Evolutionary conservation across 2,888 invertebrate species (phyloP).

Genomic region (Drosophila kanekoi): DNA sequence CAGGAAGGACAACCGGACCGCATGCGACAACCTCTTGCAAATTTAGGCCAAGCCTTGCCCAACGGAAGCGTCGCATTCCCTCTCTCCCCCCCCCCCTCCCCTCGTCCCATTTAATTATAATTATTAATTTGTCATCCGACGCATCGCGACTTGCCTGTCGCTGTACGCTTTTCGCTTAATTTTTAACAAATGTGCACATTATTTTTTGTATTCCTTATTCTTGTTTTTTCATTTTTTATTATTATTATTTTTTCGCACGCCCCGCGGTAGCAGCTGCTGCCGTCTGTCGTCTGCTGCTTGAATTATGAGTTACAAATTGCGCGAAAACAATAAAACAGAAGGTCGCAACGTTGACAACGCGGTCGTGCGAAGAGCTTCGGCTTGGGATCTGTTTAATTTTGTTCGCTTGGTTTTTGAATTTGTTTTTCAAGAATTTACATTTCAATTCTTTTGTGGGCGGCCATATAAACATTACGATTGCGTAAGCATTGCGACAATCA

Average conservation of each 20-base stretch:
- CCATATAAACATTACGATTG: constrained; percentile 43
- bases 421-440: constrained; percentile 12
- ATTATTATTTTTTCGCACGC: constrained; percentile 19
- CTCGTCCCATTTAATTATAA: constrained; percentile 53
- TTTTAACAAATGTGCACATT: constrained; percentile 71
- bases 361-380: constrained; percentile 58
- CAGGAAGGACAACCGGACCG: constrained; percentile 57
- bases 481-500: constrained; percentile 35
- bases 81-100: too few species aligned
- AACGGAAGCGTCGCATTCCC: constrained; percentile 40
- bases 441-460: constrained; percentile 48
- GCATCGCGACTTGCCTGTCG: constrained; percentile 25
- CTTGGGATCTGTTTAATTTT: constrained; percentile 29
- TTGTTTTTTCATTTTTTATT: background rate
- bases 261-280: constrained; percentile 37
- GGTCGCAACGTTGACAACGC: constrained; percentile 59
- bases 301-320: constrained; percentile 74
- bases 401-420: constrained; percentile 16
- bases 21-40: background rate
- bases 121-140: constrained; percentile 50
- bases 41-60: constrained; percentile 22
- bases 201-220: constrained; percentile 31
- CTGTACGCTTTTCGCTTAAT: constrained; percentile 43
- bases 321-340: constrained; percentile 66
- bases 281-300: constrained; percentile 33